phyloP scores from a whole-genome alignment of 2,113 vertebrate genomes.

The Eonycteris spelaea region DNA sequence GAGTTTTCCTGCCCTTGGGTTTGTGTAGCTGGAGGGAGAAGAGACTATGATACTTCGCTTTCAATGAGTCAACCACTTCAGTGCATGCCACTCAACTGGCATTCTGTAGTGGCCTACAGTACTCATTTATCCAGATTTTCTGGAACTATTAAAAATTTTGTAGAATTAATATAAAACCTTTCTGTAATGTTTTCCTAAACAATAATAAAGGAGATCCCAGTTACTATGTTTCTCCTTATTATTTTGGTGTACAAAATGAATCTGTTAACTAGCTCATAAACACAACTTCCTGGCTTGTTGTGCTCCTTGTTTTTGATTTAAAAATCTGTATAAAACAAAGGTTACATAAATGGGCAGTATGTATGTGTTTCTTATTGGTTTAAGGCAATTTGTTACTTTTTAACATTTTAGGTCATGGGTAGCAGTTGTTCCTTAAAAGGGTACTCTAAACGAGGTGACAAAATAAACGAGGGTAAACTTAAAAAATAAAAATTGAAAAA shows the following conservation, averaged over 20 bases:
- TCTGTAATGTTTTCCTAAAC: slow-evolving; percentile 64
- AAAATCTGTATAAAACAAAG: slow-evolving; percentile 44
- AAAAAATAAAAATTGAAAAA: slow-evolving; percentile 25
- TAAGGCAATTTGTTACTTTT: background rate
- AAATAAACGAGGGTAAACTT: slow-evolving; percentile 18
- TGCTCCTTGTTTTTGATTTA: slow-evolving; percentile 58
- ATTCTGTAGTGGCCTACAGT: slow-evolving; percentile 26
- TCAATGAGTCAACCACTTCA: background rate
- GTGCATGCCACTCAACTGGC: background rate
- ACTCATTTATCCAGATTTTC: slow-evolving; percentile 55
- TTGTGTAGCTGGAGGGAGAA: background rate
- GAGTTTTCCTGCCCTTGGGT: background rate
- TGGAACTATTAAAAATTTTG: slow-evolving; percentile 61
- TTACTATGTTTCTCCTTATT: slow-evolving; percentile 63
- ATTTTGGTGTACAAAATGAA: slow-evolving; percentile 66
- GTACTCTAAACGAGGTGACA: background rate
- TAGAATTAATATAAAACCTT: slow-evolving; percentile 64
- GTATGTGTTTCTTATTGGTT: background rate
- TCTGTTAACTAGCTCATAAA: slow-evolving; percentile 65
- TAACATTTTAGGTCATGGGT: background rate
- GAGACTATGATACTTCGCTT: background rate
- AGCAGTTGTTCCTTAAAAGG: slow-evolving; percentile 1
- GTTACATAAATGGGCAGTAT: background rate
- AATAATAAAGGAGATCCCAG: slow-evolving; percentile 54
- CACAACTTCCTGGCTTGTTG: slow-evolving; percentile 45